phyloP scores from a whole-genome alignment of 1,140 invertebrate species.

The Paracyclopina nana region DNA sequence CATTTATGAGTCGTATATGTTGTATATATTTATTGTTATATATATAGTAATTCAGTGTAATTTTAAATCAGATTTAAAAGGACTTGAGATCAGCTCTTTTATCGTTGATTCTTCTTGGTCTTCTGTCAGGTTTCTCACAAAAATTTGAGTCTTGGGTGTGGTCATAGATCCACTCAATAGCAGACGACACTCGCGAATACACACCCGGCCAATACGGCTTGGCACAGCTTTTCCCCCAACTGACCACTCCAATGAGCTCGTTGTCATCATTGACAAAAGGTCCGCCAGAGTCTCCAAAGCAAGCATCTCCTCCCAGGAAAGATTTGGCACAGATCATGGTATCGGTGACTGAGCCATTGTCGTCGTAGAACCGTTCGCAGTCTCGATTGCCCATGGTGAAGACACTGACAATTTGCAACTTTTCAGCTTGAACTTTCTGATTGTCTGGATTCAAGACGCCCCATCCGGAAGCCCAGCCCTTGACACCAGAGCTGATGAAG shows the following conservation, averaged over 20 bases:
- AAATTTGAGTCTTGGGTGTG: no score
- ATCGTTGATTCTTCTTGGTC: no score
- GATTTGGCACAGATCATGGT: slow-evolving; percentile 9
- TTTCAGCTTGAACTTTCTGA: background rate
- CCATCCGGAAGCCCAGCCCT: slow-evolving; percentile 1
- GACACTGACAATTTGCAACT: slow-evolving; percentile 1
- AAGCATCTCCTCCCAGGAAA: background rate
- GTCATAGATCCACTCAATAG: background rate
- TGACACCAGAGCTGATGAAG: background rate
- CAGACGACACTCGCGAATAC: background rate
- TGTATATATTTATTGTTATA: no score
- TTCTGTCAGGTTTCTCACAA: no score
- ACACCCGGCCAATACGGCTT: background rate
- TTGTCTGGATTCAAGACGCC: slow-evolving; percentile 8
- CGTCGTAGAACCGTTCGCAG: background rate
- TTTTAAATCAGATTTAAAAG: no score
- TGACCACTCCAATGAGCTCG: background rate
- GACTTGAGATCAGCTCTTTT: no score
- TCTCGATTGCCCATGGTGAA: background rate
- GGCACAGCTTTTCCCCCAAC: slow-evolving; percentile 10
- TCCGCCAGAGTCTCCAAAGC: slow-evolving; percentile 11
- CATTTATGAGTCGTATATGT: no score
- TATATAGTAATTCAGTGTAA: no score
- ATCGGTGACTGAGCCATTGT: background rate
- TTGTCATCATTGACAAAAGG: background rate